Base-by-base conservation (phyloP, 2,113 vertebrate species). In the Parus major region DNA sequence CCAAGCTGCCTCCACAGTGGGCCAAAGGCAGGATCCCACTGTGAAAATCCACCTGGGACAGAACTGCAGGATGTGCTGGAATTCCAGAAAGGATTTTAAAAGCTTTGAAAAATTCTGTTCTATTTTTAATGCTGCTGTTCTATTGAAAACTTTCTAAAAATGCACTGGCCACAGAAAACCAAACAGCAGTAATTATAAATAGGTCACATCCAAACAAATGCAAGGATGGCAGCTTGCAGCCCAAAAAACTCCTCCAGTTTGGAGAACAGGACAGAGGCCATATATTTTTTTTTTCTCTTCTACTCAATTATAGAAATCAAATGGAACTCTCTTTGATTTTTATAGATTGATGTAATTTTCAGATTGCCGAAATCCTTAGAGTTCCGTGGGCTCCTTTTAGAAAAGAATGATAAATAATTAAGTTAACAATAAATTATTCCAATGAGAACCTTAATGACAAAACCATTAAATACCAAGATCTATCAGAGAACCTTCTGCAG, bases 321-420 rank as follows among this genome's bases (percentile, higher is more conserved):
- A 73, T 46, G 21, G 16, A 88, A 77, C 39, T 31, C 57, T 35
- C 77, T 76, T 61, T 53, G 17, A 95, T 69, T 96, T 84, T 85
- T 72, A 78, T 18, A 88, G 70, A 82, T 35, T 28, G 39, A 69
- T 49, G 22, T 64, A 66, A 81, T 82, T 88, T 90, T 95, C 56
- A 92, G 52, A 95, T 94, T 61, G 66, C 12, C 6, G 11, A 86
- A 88, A 76, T 19, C 91, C 94, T 77, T 46, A 66, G 50, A 70
- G 50, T 94, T 96, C 86, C 41, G 17, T 39, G 33, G 68, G 70
- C 79, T 86, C 31, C 69, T 97, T 92, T 95, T 95, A 90, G 87
- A 89, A 92, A 85, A 85, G 91, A 55, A 50, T 61, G 76, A 79
- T 97, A 91, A 97, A 97, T 97, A 97, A 97, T 97, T 97, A 93